These are phyloP conservation scores for Sinelater perroti DNA, from an alignment of 2,888 invertebrate genomes.

Conservation along the genomic window DNA sequence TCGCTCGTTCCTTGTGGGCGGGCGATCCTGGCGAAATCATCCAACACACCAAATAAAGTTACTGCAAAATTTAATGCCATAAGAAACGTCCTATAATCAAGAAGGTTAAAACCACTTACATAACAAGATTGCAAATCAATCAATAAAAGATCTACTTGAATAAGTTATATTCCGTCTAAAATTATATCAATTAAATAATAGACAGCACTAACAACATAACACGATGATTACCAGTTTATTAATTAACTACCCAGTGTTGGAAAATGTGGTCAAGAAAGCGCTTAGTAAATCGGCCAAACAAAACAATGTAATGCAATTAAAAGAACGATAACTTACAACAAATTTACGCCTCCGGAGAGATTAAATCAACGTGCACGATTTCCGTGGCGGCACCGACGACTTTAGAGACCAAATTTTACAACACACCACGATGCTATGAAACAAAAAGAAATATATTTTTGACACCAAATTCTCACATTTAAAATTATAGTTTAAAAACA, in stretches of 20 bases:
- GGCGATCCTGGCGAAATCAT: conserved; percentile 24
- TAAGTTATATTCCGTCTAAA: conserved; percentile 40
- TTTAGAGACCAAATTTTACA: conserved; percentile 34
- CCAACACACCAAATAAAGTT: conserved; percentile 35
- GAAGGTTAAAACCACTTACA: conserved; percentile 38
- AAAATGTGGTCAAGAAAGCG: conserved; percentile 32
- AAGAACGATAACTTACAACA: background rate
- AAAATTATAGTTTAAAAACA: conserved; percentile 39
- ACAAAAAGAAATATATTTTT: conserved; percentile 31
- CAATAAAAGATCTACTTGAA: conserved; percentile 41
- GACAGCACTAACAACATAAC: conserved; percentile 43
- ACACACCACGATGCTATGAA: conserved; percentile 24
- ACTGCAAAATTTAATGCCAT: conserved; percentile 37
- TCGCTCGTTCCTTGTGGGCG: conserved; percentile 29
- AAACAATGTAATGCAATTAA: background rate
- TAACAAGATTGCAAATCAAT: conserved; percentile 37
- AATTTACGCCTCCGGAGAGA: conserved; percentile 1
- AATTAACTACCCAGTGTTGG: conserved; percentile 29
- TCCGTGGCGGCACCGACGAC: background rate
- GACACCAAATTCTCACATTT: conserved; percentile 37
- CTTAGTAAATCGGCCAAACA: background rate
- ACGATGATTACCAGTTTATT: conserved; percentile 36
- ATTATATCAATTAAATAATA: conserved; percentile 39
- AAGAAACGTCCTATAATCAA: conserved; percentile 34
- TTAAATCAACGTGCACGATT: conserved; percentile 2